phyloP scores from a whole-genome alignment of 2,888 invertebrate species.

The Ophraella communa region DNA sequence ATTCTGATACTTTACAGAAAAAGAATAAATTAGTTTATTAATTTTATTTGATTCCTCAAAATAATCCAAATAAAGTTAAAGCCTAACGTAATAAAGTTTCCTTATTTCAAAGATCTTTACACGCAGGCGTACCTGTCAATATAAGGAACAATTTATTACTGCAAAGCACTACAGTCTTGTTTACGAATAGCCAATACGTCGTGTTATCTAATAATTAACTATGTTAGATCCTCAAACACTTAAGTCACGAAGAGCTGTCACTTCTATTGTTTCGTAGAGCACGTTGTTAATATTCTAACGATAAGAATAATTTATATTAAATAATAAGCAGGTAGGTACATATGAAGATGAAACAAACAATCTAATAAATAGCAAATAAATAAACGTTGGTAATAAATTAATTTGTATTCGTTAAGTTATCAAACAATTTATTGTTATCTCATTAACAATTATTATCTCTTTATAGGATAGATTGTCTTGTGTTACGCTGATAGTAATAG shows the following conservation, averaged over 20 bases:
- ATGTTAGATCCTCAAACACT: not conserved
- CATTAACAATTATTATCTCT: not conserved
- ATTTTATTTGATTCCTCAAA: too few species aligned
- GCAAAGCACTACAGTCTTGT: too few species aligned
- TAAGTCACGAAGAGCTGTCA: not conserved
- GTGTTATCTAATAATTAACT: not conserved
- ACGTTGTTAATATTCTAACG: not conserved
- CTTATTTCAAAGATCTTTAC: too few species aligned
- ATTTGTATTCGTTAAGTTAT: not conserved
- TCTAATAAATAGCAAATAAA: not conserved
- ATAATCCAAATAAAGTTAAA: too few species aligned
- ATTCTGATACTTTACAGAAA: too few species aligned
- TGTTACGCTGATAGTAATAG: not conserved
- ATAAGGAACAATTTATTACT: too few species aligned
- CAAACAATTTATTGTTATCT: not conserved
- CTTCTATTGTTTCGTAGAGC: not conserved
- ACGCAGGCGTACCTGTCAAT: too few species aligned
- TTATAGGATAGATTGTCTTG: not conserved
- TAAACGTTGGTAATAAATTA: not conserved
- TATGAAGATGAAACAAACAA: not conserved
- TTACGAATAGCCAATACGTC: not conserved
- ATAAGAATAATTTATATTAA: not conserved
- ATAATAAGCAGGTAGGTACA: not conserved
- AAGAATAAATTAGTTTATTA: too few species aligned
- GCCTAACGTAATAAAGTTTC: too few species aligned